These are phyloP conservation scores for Platerodrilus igneus DNA, from an alignment of 2,888 invertebrate genomes.

Conservation along the genomic window DNA sequence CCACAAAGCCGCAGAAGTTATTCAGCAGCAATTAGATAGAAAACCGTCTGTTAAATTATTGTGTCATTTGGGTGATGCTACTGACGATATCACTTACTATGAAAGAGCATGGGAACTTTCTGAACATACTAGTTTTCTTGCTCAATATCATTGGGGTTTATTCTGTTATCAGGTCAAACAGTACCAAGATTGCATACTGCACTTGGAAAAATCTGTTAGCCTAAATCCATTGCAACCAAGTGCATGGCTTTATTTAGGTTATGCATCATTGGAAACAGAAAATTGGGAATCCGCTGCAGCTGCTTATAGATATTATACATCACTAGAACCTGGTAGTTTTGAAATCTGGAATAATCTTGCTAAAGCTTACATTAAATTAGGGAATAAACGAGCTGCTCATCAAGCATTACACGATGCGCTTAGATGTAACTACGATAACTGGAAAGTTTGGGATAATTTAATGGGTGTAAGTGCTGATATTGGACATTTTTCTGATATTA, in stretches of 20 bases:
- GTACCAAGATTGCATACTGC: conserved; percentile 73
- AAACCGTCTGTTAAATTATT: conserved; percentile 80
- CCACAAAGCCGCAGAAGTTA: conserved; percentile 89
- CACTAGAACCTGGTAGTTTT: conserved; percentile 82
- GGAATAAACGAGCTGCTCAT: conserved; percentile 82
- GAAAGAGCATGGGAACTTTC: conserved; percentile 91
- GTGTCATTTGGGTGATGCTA: conserved; percentile 69
- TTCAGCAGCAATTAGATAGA: conserved; percentile 71
- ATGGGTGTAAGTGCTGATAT: conserved; percentile 83
- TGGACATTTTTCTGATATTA: conserved; percentile 77
- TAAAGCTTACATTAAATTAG: conserved; percentile 83
- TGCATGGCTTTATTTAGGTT: conserved; percentile 85
- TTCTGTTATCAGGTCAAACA: conserved; percentile 69
- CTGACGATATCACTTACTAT: conserved; percentile 73
- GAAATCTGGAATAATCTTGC: conserved; percentile 99
- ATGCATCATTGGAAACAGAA: conserved; percentile 71
- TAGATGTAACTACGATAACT: conserved; percentile 88
- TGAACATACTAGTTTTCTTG: conserved; percentile 71
- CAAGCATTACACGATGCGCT: conserved; percentile 82
- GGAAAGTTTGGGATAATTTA: conserved; percentile 95
- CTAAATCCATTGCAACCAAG: conserved; percentile 83
- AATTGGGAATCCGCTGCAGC: conserved; percentile 78
- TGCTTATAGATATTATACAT: conserved; percentile 82
- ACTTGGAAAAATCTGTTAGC: conserved; percentile 75
- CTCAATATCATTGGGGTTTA: conserved; percentile 85